phyloP scores from a whole-genome alignment of 2,888 invertebrate genomes.

The Dermolepida albohirtum region DNA sequence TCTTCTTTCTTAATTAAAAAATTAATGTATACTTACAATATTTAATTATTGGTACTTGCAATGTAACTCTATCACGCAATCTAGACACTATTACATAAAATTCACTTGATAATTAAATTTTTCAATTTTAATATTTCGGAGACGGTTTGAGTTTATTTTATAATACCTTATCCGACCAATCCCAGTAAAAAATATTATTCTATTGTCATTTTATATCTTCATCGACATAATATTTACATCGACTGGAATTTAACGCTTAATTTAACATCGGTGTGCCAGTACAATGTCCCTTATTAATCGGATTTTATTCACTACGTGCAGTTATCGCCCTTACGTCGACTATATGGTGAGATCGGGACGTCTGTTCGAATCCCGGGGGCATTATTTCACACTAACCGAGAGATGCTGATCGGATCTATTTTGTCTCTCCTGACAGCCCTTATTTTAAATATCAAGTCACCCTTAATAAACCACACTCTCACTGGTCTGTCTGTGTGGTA shows the following conservation, averaged over 20 bases:
- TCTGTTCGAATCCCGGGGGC: conserved; percentile 58
- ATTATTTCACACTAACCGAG: conserved; percentile 64
- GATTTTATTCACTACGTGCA: conserved; percentile 49
- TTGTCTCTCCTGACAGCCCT: conserved; percentile 52
- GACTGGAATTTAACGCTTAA: conserved; percentile 50
- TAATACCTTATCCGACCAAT: too few species aligned
- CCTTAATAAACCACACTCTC: conserved; percentile 46
- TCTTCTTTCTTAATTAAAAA: too few species aligned
- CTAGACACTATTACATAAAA: too few species aligned
- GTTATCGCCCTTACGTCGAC: conserved; percentile 48
- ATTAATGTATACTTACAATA: too few species aligned
- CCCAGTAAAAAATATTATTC: background rate
- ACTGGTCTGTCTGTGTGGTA: conserved; percentile 12
- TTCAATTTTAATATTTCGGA: too few species aligned
- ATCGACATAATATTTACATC: conserved; percentile 15
- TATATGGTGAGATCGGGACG: conserved; percentile 43
- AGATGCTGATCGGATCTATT: conserved; percentile 60
- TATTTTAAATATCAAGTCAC: conserved; percentile 54
- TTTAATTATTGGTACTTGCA: too few species aligned
- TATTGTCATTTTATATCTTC: conserved; percentile 1
- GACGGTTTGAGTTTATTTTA: too few species aligned
- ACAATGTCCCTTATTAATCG: conserved; percentile 51
- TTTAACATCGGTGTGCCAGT: conserved; percentile 51
- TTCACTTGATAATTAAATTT: too few species aligned
- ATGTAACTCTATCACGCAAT: too few species aligned